These are phyloP conservation scores for Craseonycteris thonglongyai DNA, from an alignment of 2,113 vertebrate species.

Conservation along the genomic window DNA sequence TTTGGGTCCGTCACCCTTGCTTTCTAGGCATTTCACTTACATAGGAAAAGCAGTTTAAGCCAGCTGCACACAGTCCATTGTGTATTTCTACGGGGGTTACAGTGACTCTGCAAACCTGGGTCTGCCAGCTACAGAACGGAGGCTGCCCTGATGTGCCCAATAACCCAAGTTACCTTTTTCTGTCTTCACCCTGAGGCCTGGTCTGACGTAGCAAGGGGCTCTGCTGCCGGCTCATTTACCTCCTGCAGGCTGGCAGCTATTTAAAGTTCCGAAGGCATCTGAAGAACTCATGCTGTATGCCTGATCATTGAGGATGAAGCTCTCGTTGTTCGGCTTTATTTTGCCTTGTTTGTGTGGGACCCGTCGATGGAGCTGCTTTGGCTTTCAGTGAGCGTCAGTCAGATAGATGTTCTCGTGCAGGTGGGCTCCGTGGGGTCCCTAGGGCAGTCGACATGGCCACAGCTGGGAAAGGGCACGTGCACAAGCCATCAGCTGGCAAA, in stretches of 20 bases:
- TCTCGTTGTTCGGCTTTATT: not conserved
- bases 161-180: not conserved
- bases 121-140: not conserved
- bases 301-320: not conserved
- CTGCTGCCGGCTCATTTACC: conserved; percentile 39
- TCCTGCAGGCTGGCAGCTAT: conserved; percentile 37
- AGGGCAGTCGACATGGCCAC: not conserved
- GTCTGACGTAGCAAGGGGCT: not conserved
- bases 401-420: not conserved
- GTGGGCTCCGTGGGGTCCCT: not conserved
- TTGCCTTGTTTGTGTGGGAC: conserved; percentile 14
- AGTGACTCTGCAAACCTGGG: not conserved
- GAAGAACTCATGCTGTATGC: conserved; percentile 33
- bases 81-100: fast-evolving
- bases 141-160: not conserved
- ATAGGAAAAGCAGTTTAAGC: not conserved
- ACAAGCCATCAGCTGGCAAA: not conserved
- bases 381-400: not conserved
- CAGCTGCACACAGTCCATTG: fast-evolving
- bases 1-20: not conserved
- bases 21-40: not conserved
- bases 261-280: conserved; percentile 32
- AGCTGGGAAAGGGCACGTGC: not conserved
- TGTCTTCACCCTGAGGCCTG: not conserved
- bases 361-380: not conserved